These are phyloP conservation scores for Shargacucullia verbasci DNA, from an alignment of 2,888 invertebrate species.

Conservation along the genomic window DNA sequence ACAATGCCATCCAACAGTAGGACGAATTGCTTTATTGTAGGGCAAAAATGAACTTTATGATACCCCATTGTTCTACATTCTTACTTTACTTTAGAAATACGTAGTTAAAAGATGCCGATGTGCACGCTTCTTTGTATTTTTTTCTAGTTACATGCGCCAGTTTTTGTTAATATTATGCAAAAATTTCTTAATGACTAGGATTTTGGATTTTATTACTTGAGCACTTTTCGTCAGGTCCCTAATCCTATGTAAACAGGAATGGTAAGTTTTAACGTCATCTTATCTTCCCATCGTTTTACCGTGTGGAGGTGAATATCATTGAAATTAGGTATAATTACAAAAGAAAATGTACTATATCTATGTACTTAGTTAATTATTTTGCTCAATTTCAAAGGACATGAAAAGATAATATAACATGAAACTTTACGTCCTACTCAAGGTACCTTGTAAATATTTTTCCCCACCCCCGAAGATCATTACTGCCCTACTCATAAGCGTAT, in stretches of 20 bases:
- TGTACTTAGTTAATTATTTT: constrained; percentile 13
- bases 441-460: constrained; percentile 51
- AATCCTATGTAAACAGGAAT: constrained; percentile 50
- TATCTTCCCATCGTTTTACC: constrained; percentile 32
- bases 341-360: too few relatives aligned
- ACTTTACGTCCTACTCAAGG: constrained; percentile 36
- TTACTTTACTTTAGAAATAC: constrained; percentile 61
- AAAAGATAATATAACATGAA: too few relatives aligned
- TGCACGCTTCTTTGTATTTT: constrained; percentile 62
- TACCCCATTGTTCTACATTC: constrained; percentile 65
- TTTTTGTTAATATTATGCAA: constrained; percentile 69
- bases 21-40: constrained; percentile 83
- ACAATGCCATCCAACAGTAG: constrained; percentile 83
- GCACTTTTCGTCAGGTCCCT: constrained; percentile 49
- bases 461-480: constrained; percentile 69
- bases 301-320: constrained; percentile 10
- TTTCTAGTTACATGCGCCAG: constrained; percentile 62
- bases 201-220: constrained; percentile 60
- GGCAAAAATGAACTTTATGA: constrained; percentile 82
- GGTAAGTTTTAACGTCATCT: constrained; percentile 20
- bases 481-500: constrained; percentile 84
- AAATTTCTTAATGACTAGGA: constrained; percentile 50
- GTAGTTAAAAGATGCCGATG: constrained; percentile 75
- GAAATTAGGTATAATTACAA: constrained; percentile 7
- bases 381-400: constrained; percentile 12